Evolutionary conservation across 1,140 invertebrate genomes (phyloP).

Genomic region (Lepidurus couesii): DNA sequence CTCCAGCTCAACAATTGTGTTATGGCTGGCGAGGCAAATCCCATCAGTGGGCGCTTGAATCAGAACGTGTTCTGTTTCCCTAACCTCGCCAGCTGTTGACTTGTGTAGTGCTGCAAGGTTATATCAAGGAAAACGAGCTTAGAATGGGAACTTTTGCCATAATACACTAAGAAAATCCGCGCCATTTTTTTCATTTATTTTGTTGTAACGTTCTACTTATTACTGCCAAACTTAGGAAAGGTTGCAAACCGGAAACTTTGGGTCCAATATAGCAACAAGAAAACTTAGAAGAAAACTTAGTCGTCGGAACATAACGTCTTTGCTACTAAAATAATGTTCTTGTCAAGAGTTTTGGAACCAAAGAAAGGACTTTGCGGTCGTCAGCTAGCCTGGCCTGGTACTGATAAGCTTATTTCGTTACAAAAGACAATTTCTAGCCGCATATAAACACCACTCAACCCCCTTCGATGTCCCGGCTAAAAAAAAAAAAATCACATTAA

Average conservation of each 20-base stretch:
- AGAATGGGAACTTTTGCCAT: not conserved
- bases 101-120: not conserved
- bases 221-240: not conserved
- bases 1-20: constrained; percentile 9
- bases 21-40: constrained; percentile 20
- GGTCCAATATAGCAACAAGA: no score
- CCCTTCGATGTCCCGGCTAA: no score
- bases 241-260: no score
- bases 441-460: no score
- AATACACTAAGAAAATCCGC: not conserved
- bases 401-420: constrained; percentile 6
- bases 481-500: no score
- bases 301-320: no score
- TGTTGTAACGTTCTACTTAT: not conserved
- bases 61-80: constrained; percentile 18
- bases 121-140: constrained; percentile 4
- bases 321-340: no score
- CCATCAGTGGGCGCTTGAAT: constrained; percentile 17
- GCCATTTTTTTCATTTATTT: not conserved
- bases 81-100: constrained; percentile 20
- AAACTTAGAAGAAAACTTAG: no score
- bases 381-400: not conserved
- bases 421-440: not conserved
- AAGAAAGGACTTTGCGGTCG: not conserved
- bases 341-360: no score